A percentile compares a stretch with the other conserved stretches of the same genome.
phyloP scores from a whole-genome alignment of 2,888 invertebrate species.

The Ophioninae sp. region DNA sequence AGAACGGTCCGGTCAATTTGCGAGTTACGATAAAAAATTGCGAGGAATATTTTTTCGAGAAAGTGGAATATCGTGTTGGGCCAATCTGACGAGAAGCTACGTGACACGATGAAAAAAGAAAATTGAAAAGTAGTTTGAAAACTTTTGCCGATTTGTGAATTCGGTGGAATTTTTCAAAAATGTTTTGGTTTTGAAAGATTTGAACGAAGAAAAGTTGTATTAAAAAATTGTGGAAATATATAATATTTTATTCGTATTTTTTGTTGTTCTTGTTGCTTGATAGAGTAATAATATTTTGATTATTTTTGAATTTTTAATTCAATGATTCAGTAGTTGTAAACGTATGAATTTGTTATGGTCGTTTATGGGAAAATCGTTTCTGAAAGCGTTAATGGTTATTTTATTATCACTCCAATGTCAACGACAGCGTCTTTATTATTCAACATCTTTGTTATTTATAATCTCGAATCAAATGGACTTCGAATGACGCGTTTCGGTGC shows the following conservation, averaged over 20 bases:
- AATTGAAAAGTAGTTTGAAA: background rate
- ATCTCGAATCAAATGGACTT: background rate
- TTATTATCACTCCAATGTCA: background rate
- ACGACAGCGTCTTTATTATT: background rate
- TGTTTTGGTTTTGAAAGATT: no score
- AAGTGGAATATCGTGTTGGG: background rate
- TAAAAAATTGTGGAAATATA: no score
- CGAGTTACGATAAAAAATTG: conserved; percentile 5
- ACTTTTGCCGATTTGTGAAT: background rate
- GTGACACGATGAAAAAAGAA: background rate
- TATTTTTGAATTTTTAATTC: no score
- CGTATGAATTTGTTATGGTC: no score
- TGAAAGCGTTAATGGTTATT: no score
- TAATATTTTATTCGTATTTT: no score
- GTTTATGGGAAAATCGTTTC: no score
- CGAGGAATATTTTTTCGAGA: background rate
- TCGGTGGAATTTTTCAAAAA: background rate
- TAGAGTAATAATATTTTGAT: no score
- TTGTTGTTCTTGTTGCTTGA: no score
- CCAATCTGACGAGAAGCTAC: no score
- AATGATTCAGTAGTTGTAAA: no score
- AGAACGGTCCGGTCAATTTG: conserved; percentile 43
- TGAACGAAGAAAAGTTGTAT: background rate
- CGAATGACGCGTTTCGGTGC: background rate
- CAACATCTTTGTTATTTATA: background rate